These are phyloP conservation scores for Petrosia ficiformis DNA, from an alignment of 37 sponge, comb jelly and placozoan genomes.

Conservation along the genomic window DNA sequence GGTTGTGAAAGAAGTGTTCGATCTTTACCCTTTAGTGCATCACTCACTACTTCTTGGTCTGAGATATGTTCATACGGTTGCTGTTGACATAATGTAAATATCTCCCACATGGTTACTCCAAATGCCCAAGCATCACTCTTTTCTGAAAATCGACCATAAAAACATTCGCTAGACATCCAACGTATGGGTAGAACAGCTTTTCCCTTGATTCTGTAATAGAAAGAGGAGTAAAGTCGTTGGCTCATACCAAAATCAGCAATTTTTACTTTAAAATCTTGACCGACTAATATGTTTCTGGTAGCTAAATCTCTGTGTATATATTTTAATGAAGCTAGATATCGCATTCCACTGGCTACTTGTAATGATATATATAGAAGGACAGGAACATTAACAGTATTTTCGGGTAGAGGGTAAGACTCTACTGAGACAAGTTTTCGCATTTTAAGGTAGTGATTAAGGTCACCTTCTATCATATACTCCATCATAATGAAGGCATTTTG, in stretches of 20 bases:
- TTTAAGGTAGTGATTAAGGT: slow-evolving; percentile 75
- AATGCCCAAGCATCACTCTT: slow-evolving; percentile 86
- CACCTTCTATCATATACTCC: slow-evolving; percentile 93
- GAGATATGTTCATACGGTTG: slow-evolving; percentile 61
- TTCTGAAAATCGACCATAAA: slow-evolving; percentile 79
- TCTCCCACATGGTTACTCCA: slow-evolving; percentile 88
- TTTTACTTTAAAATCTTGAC: slow-evolving; percentile 59
- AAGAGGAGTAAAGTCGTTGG: slow-evolving; percentile 49
- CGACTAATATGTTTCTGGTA: slow-evolving; percentile 81
- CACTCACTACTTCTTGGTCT: slow-evolving; percentile 65
- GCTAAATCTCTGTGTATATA: slow-evolving; percentile 85
- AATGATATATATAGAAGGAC: slow-evolving; percentile 46
- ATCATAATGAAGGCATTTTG: slow-evolving; percentile 71
- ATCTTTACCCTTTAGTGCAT: slow-evolving; percentile 52
- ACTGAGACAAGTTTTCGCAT: slow-evolving; percentile 12
- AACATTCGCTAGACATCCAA: slow-evolving; percentile 83
- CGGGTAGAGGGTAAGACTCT: slow-evolving; percentile 4
- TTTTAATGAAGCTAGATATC: slow-evolving; percentile 65
- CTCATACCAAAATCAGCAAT: slow-evolving; percentile 89
- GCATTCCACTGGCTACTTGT: slow-evolving; percentile 81
- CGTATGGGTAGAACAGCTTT: slow-evolving; percentile 72
- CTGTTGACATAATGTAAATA: slow-evolving; percentile 61
- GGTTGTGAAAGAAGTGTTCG: slow-evolving; percentile 38
- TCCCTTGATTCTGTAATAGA: slow-evolving; percentile 60
- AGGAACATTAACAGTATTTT: not conserved